Base-by-base conservation (phyloP, 1,140 invertebrate genomes). In the Lineus longissimus region DNA sequence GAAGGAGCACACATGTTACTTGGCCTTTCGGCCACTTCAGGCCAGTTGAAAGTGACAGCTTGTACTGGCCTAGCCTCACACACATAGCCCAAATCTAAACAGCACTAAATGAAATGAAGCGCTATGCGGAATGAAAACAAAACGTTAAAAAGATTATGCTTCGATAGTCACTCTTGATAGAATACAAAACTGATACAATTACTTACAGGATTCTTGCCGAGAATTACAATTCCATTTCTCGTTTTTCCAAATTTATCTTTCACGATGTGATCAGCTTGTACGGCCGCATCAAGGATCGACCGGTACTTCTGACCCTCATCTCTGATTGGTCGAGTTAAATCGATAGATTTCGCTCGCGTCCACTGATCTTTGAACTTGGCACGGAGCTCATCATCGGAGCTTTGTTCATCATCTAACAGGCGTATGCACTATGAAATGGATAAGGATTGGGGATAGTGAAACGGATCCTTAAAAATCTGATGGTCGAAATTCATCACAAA, bases 261-360 rank as follows among this genome's bases (percentile, higher is more conserved):
- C 63, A 98, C 91, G 63, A 91, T 82, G 63, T 74, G 85, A 78
- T 92, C 90, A 51, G 90, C 90, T 55, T 83, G 82, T 40, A 93
- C 87, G 29, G 95, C 95, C 81, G 93, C 97, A 74, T 91, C 88
- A 64, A 98, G 91, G 71, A 98, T 96, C 40, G 76, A 80, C 15
- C 90, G 85, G 82, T 99, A 99, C 82, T 98, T 97, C 64, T 86
- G 85, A 47, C 89, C 86, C 84, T 97, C 97, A 15, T 88, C 74
- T 65, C 71, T 64, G 66, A 81, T 77, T 69, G 93, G 90, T 76
- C 91, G 90, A 1, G 95, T 98, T 30, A 99, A 85, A 78, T 90
- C 89, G 19, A 86, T 86, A 1, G 95, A 98, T 0, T 91, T 84
- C 31, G 92, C 94, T 73, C 97, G 86, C 0, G 87, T 90, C 97